Evolutionary conservation across 2,888 invertebrate species (phyloP).

Genomic region (Thysanoteuthis rhombus): DNA sequence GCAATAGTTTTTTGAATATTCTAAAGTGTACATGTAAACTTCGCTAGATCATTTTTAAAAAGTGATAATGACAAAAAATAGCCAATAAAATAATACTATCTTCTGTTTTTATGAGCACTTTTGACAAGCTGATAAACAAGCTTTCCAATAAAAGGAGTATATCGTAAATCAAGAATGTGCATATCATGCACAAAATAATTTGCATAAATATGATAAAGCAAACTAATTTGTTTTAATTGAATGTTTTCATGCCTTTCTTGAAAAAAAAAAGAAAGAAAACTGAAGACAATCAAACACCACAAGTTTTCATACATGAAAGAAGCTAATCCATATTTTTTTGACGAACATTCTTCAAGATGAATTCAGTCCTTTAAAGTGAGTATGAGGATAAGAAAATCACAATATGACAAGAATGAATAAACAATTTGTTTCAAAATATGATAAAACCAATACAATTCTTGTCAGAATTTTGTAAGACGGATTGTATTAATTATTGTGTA

Average conservation of each 20-base stretch:
- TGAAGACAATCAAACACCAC: neutral
- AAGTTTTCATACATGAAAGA: neutral
- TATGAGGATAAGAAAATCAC: neutral
- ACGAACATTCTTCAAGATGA: neutral
- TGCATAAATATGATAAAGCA: no score
- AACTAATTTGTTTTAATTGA: neutral
- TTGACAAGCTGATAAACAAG: neutral
- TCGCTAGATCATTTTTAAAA: neutral
- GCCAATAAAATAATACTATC: neutral
- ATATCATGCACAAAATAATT: neutral
- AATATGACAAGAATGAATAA: neutral
- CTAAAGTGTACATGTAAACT: no score
- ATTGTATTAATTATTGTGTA: no score
- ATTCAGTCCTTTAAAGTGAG: neutral
- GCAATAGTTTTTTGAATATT: no score
- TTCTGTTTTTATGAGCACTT: neutral
- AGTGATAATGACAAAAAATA: neutral
- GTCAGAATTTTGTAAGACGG: no score
- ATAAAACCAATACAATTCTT: no score
- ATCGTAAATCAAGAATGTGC: neutral
- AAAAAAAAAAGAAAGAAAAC: neutral
- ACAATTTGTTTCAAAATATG: neutral
- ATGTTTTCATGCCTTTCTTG: neutral
- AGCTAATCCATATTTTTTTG: neutral
- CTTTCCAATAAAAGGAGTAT: neutral